These are phyloP conservation scores for Lucifuga dentata DNA, from an alignment of 2,113 vertebrate genomes.

Conservation along the genomic window DNA sequence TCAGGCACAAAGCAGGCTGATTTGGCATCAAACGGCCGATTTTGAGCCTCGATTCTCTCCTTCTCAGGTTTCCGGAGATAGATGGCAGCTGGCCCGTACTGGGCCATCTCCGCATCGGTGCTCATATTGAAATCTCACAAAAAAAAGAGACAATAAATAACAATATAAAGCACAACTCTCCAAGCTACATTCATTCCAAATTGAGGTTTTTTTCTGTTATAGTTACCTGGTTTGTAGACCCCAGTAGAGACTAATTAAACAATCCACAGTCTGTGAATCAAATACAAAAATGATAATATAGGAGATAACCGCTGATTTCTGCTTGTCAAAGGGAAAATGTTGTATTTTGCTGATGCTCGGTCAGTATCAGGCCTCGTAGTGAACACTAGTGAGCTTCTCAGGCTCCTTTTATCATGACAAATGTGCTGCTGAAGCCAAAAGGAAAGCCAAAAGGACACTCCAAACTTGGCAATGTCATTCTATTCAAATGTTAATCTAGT, in stretches of 20 bases:
- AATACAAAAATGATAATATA: no score
- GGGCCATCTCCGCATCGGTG: conserved; percentile 82
- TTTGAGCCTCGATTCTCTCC: conserved; percentile 87
- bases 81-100: conserved; percentile 81
- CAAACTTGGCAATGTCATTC: conserved; percentile 69
- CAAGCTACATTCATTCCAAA: not conserved
- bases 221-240: conserved; percentile 23
- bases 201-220: not conserved
- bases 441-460: conserved; percentile 42
- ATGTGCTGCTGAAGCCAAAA: conserved; percentile 40
- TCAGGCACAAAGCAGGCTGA: conserved; percentile 87
- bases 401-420: conserved; percentile 69
- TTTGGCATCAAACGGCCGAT: conserved; percentile 87
- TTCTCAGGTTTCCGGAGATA: conserved; percentile 86
- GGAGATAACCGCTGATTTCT: no score
- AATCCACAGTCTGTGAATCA: not conserved
- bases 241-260: not conserved
- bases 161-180: not conserved
- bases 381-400: conserved; percentile 1
- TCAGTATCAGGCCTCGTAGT: conserved; percentile 21
- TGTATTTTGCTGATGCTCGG: conserved; percentile 14
- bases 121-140: conserved; percentile 78
- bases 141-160: conserved; percentile 8
- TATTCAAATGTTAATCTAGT: conserved; percentile 61
- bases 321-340: not conserved